Conservation (phyloP, 1,140 invertebrate species). For the Oppia nitens region DNA sequence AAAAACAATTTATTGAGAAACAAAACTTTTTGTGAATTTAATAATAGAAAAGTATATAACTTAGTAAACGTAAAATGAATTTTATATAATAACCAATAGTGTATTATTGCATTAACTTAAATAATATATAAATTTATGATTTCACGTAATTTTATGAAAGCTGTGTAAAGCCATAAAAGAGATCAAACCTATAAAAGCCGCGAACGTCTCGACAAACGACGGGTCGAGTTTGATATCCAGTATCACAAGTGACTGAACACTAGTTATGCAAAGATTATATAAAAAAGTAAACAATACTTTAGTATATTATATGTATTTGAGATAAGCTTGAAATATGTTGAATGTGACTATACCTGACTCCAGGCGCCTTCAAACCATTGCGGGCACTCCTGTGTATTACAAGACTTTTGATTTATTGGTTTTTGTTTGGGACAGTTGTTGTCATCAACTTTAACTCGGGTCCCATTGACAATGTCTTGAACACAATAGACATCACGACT, state of each 20-base stretch:
- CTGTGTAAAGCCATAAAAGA: not conserved
- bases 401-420: constrained; percentile 55
- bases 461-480: constrained; percentile 40
- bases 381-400: constrained; percentile 60
- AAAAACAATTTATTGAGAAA: too few species aligned
- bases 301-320: not conserved
- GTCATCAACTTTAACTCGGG: constrained; percentile 44
- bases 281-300: not conserved
- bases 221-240: constrained; percentile 55
- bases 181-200: constrained; percentile 19
- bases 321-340: not conserved
- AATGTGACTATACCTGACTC: constrained; percentile 51
- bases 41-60: too few species aligned
- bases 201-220: constrained; percentile 53
- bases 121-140: too few species aligned
- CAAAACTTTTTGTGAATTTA: too few species aligned
- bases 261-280: constrained; percentile 25
- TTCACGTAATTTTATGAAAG: not conserved
- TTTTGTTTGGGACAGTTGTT: constrained; percentile 41
- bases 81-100: too few species aligned
- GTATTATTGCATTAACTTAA: too few species aligned
- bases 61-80: too few species aligned
- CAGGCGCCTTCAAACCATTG: constrained; percentile 64
- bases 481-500: constrained; percentile 58
- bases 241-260: constrained; percentile 71